These are phyloP conservation scores for Drosophila mimetica DNA, from an alignment of 2,888 invertebrate species.

Conservation along the genomic window DNA sequence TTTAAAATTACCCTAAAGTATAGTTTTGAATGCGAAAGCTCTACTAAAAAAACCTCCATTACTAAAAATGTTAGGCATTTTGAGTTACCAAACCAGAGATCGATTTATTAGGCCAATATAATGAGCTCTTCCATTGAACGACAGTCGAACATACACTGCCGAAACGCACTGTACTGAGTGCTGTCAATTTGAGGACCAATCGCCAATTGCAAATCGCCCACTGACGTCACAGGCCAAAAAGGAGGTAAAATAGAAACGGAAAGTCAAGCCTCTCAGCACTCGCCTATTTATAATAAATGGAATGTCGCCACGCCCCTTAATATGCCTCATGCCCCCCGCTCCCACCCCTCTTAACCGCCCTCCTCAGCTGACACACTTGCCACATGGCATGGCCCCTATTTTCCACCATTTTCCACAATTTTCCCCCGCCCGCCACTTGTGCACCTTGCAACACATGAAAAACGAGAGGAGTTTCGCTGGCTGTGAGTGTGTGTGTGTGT, in stretches of 20 bases:
- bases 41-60: too few relatives aligned
- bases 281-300: constrained; percentile 49
- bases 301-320: constrained; percentile 35
- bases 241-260: constrained; percentile 9
- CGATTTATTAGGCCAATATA: background rate
- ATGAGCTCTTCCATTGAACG: too few relatives aligned
- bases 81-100: background rate
- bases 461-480: constrained; percentile 32
- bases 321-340: background rate
- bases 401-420: constrained; percentile 4
- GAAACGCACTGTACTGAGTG: constrained; percentile 15
- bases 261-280: constrained; percentile 37
- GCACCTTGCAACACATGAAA: constrained; percentile 35
- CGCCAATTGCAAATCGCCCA: constrained; percentile 1
- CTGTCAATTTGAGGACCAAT: constrained; percentile 14
- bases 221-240: constrained; percentile 31
- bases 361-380: constrained; percentile 39
- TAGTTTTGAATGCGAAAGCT: too few relatives aligned
- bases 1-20: too few relatives aligned
- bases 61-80: too few relatives aligned
- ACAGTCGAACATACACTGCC: constrained; percentile 8
- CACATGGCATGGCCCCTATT: constrained; percentile 19
- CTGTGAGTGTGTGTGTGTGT: constrained; percentile 4
- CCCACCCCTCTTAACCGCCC: too few relatives aligned
- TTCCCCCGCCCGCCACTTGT: constrained; percentile 10